These are phyloP conservation scores for Drosophila tropicalis DNA, from an alignment of 1,140 invertebrate species.

Conservation along the genomic window DNA sequence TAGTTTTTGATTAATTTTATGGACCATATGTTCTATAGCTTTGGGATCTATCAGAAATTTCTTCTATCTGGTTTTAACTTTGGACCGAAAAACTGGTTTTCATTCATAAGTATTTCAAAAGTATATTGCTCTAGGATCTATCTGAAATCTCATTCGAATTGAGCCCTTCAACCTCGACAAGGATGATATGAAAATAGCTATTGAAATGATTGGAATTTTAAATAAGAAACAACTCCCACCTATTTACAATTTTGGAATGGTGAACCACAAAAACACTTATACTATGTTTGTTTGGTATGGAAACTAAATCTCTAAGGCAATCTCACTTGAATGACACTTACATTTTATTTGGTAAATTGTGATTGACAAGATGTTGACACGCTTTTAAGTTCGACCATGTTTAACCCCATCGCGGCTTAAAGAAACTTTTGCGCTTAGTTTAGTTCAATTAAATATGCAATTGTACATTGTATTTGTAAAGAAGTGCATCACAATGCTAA, in stretches of 20 bases:
- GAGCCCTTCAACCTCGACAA: no score
- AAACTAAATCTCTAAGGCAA: conserved; percentile 49
- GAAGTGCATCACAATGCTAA: conserved; percentile 50
- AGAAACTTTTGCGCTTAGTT: conserved; percentile 17
- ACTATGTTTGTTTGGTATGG: not conserved
- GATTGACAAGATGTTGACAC: conserved; percentile 77
- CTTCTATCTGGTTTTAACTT: no score
- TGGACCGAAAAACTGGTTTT: no score
- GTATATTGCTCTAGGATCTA: no score
- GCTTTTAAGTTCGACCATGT: conserved; percentile 53
- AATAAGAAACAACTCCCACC: not conserved
- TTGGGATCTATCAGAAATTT: no score
- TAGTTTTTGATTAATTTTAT: no score
- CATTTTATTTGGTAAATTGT: conserved; percentile 80
- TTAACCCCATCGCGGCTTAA: conserved; percentile 34
- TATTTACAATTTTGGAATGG: not conserved
- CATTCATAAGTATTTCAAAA: no score
- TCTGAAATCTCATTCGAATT: no score
- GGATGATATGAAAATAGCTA: no score
- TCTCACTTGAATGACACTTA: conserved; percentile 59
- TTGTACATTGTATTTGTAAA: conserved; percentile 42
- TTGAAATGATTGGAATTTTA: no score
- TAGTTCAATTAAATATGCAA: conserved; percentile 71
- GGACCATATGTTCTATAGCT: no score
- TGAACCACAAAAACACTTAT: conserved; percentile 2